A percentile compares a stretch with the other conserved stretches of the same genome.
phyloP scores from a whole-genome alignment of 2,113 vertebrate species.

The Rousettus leschenaultii region DNA sequence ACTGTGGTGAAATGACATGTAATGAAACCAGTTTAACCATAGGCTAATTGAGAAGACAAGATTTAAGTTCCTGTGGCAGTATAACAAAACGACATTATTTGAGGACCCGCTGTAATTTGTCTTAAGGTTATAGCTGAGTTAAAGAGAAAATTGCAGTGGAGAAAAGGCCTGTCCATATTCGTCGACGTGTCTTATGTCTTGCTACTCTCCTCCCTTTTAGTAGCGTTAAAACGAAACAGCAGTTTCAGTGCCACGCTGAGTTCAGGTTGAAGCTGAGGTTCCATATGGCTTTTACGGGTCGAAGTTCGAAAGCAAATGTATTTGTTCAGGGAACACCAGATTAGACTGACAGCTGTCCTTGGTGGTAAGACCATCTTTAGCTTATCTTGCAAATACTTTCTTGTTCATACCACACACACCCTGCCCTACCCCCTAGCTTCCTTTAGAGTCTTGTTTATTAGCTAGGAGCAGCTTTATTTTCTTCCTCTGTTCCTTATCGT shows the following conservation, averaged over 20 bases:
- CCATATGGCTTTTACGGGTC: conserved; percentile 1
- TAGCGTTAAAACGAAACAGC: neutral
- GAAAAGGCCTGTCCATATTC: neutral
- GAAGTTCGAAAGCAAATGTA: conserved; percentile 71
- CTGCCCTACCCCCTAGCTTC: neutral
- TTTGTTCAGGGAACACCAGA: conserved; percentile 66
- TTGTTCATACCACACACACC: neutral
- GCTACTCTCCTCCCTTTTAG: neutral
- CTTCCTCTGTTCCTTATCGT: neutral
- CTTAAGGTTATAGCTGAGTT: neutral
- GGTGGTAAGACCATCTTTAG: neutral
- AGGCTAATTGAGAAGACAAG: neutral
- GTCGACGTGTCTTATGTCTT: neutral
- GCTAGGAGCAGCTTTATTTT: neutral
- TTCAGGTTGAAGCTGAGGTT: neutral
- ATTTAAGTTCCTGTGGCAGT: neutral
- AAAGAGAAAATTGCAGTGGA: neutral
- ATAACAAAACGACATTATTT: neutral
- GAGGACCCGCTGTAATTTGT: neutral
- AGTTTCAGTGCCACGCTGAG: neutral
- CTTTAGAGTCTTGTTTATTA: neutral
- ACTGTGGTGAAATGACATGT: too few relatives aligned
- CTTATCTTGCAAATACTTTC: neutral
- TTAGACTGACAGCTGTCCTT: conserved; percentile 57
- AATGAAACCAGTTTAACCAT: neutral